Evolutionary conservation across 2,113 vertebrate species (phyloP), one percentile per base, ranked within the genome.

Genomic region (Scolopax mira): DNA sequence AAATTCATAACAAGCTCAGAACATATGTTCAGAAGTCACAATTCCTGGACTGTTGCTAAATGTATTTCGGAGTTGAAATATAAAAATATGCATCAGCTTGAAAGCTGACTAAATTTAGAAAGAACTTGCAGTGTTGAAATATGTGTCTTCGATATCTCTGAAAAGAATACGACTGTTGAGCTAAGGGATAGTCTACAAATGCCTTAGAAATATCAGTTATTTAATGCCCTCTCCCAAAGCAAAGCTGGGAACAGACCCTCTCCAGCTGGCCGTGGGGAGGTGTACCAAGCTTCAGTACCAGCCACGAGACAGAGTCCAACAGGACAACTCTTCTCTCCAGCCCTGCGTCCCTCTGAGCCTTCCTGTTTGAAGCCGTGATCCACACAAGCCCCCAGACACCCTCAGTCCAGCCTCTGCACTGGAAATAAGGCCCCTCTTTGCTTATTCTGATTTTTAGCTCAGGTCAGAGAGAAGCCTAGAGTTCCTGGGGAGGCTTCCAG

Each of bases 51-150:
- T 69, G 17, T 71, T 79, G 91, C 65, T 80, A 81, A 90, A 78
- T 84, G 27, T 79, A 75, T 73, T 93, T 84, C 61, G 31, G 11
- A 58, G 18, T 31, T 91, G 15, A 79, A 82, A 65, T 74, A 55
- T 57, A 91, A 85, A 94, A 95, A 87, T 83, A 93, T 15, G n/a
- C 22, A 51, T 66, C 27, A 62, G 31, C 66, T 84, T 91, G 80
- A 75, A 72, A 89, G 74, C 39, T 80, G 70, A 64, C 70, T 94
- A 91, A 89, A 66, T 88, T 92, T 87, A 94, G 93, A 90, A 94
- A 51, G 80, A 18, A 55, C 44, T 69, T 84, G 44, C 10, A 15
- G 44, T 78, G 69, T 91, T 74, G 48, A 89, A 94, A 81, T 89
- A 37, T 13, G 46, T 80, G n/a, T 70, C 48, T 84, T 78, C 18